Base-by-base conservation (phyloP, 2,888 invertebrate genomes). In the Leucoma salicis region DNA sequence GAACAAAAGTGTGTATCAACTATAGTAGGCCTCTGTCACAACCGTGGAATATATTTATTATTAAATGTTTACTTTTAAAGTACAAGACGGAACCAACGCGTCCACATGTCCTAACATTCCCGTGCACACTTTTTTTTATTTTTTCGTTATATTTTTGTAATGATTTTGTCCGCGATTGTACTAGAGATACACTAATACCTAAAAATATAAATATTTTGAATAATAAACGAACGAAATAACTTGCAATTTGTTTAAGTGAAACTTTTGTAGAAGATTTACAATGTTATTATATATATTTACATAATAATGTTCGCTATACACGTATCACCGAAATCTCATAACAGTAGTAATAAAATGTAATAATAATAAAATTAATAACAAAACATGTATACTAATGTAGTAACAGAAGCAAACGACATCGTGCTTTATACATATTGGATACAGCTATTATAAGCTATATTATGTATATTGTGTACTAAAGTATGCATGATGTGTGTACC, bases 11-110 rank as follows among this genome's bases (percentile, higher is more conserved):
- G 57, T 73, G 78, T 72, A 67, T 74, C 66, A 62, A 78, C 82
- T 84, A 85, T 74, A 49, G 57, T 78, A 88, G 88, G 88, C 88
- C 86, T 82, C 83, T 78, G 78, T 88, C 88, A 88, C 88, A 88
- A 88, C 88, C 88, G 74, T 80, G 69, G 79, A 83, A 57, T 66
- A 59, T 56, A 58, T 46, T 57, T 63, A 53, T 58, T 61, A 57
- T 29, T 29, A 52, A 61, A 48, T 46, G 50, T 50, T 61, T 51
- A 62, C 55, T 51, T 52, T 52, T 62, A 52, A 61, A 49, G 51
- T 64, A 60, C 63, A 55, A 49, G 54, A 55, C 57, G 50, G 53
- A 54, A 57, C 54, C 57, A 42, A 54, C 58, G 46, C 56, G 39
- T 43, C 52, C 42, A 55, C 55, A 53, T 13, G 33, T 49, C 48